Evolutionary conservation across 2,113 vertebrate species (phyloP).

Genomic region (Dryoscopus gambensis): DNA sequence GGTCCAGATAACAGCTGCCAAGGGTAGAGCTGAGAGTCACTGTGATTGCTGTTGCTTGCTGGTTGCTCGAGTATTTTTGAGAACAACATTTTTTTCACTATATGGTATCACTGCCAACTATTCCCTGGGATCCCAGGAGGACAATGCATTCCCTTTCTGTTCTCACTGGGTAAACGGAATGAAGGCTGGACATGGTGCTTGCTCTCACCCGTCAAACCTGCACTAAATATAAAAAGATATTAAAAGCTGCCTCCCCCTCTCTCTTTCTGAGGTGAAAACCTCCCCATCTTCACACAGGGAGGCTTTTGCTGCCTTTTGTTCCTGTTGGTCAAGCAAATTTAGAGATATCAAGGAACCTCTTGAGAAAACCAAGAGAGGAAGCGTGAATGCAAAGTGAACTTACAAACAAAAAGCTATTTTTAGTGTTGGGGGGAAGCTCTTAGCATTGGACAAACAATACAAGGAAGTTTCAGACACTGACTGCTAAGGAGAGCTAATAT

Average conservation of each 20-base stretch:
- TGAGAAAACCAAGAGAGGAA: constrained; percentile 73
- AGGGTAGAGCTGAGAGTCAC: neutral
- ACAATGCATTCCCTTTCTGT: constrained; percentile 31
- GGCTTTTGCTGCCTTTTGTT: constrained; percentile 72
- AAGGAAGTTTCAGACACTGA: constrained; percentile 83
- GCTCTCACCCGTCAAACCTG: constrained; percentile 29
- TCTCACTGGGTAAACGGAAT: neutral
- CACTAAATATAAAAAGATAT: constrained; percentile 45
- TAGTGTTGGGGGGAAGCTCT: constrained; percentile 75
- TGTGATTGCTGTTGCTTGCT: neutral
- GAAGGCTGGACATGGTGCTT: constrained; percentile 35
- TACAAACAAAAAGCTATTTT: constrained; percentile 90
- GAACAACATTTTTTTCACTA: neutral
- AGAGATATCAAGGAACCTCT: constrained; percentile 64
- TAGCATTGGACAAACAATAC: constrained; percentile 78
- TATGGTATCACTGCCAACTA: constrained; percentile 33
- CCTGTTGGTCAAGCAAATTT: constrained; percentile 72
- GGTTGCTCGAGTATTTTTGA: neutral
- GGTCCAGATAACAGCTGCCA: constrained; percentile 64
- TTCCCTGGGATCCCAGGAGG: constrained; percentile 47
- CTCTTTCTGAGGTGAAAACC: constrained; percentile 24
- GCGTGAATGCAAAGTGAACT: constrained; percentile 73
- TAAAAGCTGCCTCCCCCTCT: neutral
- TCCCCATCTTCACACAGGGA: constrained; percentile 24
- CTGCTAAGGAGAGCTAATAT: constrained; percentile 56